Base-by-base conservation (phyloP, 1,140 invertebrate genomes). In the Batillaria attramentaria region DNA sequence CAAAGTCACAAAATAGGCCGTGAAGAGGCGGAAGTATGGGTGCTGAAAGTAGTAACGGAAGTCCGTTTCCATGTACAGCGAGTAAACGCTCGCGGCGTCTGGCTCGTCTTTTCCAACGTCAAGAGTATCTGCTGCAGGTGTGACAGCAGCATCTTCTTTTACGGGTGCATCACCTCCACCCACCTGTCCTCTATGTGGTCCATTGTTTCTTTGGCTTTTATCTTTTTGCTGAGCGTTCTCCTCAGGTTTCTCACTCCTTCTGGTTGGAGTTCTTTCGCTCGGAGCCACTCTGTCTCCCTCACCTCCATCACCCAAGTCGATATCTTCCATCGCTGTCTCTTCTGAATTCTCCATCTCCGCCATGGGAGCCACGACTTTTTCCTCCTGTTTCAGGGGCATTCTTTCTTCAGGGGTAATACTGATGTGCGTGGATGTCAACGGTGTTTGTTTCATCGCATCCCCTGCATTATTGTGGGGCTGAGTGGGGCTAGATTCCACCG, bases 21-120 rank as follows among this genome's bases (percentile, higher is more conserved):
- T 87, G 82, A 92, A 91, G 1, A 93, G 84, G 13, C 93, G 85
- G 35, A 91, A 85, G 81, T 92, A 93, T 8, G 93, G 93, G 86
- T 93, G 93, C 85, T 93, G 93, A 85, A 93, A 93, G 82, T 92
- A 92, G 85, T 93, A 93, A 42, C 90, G 87, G 57, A 87, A 85
- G 77, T 93, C 92, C 78, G 91, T 91, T 75, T 91, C 79, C 89
- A 93, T 92, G 77, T 90, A 90, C 33, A 90, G 81, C 2, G 89
- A 91, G 81, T 89, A 90, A n/a, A 85, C 77, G 72, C 87, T 88
- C 6, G 20, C 41, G 6, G 3, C 18, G 68, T 46, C 41, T 6
- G 35, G 20, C 16, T 39, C 28, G 68, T 42, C 66, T n/a, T 41
- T 5, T 3, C 24, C 16, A 37, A 5, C 41, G 4, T 43, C 42